Evolutionary conservation across 2,797 vertebrate species (phyloP).

Genomic region (Vespertilio murinus): DNA sequence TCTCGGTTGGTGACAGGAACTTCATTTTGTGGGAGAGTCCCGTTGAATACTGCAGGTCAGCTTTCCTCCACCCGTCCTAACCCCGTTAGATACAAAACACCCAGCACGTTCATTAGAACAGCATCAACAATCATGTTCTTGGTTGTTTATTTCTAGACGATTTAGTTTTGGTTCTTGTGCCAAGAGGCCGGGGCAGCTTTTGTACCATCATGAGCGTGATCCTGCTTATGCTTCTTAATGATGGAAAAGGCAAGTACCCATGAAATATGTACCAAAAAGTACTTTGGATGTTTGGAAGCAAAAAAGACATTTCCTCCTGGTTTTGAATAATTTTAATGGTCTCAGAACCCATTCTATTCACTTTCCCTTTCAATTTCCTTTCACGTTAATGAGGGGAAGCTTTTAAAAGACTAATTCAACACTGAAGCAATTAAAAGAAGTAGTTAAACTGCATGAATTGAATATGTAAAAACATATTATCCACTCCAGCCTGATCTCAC

Average conservation of each 20-base stretch:
- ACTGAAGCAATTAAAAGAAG: constrained; percentile 71
- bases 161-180: background rate
- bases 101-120: background rate
- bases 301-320: constrained; percentile 52
- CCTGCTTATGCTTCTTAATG: constrained; percentile 14
- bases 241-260: background rate
- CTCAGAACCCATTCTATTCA: constrained; percentile 58
- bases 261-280: constrained; percentile 53
- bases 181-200: background rate
- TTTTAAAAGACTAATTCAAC: constrained; percentile 76
- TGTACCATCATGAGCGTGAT: background rate
- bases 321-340: constrained; percentile 72
- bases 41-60: background rate
- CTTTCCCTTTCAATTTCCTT: constrained; percentile 75
- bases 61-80: background rate
- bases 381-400: constrained; percentile 71
- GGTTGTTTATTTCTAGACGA: constrained; percentile 43
- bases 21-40: background rate
- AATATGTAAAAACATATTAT: constrained; percentile 73
- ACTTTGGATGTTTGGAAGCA: constrained; percentile 56
- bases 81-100: background rate
- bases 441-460: constrained; percentile 67
- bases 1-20: background rate
- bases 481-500: constrained; percentile 48
- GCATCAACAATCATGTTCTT: constrained; percentile 17